Percentiles rank a stretch among this genome's conserved stretches.
These are phyloP conservation scores for Diadromus collaris DNA, from an alignment of 2,888 invertebrate species.

Conservation along the genomic window DNA sequence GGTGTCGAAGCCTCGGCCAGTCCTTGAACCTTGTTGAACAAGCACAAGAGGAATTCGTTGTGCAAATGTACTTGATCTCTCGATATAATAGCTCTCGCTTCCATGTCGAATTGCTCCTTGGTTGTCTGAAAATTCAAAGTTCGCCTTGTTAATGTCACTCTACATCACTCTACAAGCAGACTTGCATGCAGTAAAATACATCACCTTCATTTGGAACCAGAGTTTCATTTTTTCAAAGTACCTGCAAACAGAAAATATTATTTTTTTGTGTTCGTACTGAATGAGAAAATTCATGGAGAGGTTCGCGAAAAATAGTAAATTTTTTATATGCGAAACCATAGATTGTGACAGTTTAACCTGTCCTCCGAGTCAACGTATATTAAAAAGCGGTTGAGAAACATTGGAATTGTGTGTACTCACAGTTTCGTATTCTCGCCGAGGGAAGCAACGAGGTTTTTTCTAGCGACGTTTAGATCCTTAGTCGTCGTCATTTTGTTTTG, in stretches of 20 bases:
- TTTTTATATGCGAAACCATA: neutral
- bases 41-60: slow-evolving; percentile 91
- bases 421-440: slow-evolving; percentile 86
- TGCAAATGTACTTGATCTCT: slow-evolving; percentile 90
- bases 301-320: slow-evolving; percentile 4
- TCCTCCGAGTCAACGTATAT: neutral
- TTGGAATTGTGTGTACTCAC: slow-evolving; percentile 72
- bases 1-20: slow-evolving; percentile 78
- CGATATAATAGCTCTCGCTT: slow-evolving; percentile 88
- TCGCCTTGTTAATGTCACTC: neutral
- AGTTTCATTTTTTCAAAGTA: slow-evolving; percentile 88
- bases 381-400: slow-evolving; percentile 5
- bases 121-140: slow-evolving; percentile 82
- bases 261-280: neutral
- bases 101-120: slow-evolving; percentile 91
- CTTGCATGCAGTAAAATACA: neutral
- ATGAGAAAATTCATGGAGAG: neutral
- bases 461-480: slow-evolving; percentile 82
- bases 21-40: slow-evolving; percentile 88
- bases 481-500: slow-evolving; percentile 73
- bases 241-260: slow-evolving; percentile 65
- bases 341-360: slow-evolving; percentile 25
- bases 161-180: neutral
- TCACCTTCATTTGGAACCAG: slow-evolving; percentile 85
- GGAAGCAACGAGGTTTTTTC: slow-evolving; percentile 84